Percentiles rank a stretch among this genome's conserved stretches.
phyloP scores from a whole-genome alignment of 2,113 vertebrate genomes.

The Phalacrocorax brasilianus region DNA sequence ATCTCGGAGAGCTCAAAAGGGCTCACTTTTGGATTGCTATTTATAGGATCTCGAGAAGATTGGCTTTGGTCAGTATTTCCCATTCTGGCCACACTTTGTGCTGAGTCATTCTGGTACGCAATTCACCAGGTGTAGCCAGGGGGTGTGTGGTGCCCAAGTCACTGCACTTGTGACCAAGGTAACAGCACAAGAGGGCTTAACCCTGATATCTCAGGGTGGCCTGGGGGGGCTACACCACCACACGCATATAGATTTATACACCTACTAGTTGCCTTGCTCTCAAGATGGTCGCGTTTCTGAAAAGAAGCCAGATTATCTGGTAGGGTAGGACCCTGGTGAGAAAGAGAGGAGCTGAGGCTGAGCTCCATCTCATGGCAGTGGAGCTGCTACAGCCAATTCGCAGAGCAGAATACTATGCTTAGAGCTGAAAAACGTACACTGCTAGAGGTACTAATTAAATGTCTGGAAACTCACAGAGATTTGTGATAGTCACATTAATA shows the following conservation, averaged over 20 bases:
- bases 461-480: not conserved
- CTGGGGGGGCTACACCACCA: too few species aligned
- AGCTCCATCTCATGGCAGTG: not conserved
- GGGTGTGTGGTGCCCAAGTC: too few species aligned
- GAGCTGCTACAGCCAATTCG: accelerated
- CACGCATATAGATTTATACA: not conserved
- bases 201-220: too few species aligned
- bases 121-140: too few species aligned
- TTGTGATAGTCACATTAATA: not conserved
- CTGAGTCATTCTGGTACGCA: too few species aligned
- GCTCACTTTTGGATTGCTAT: too few species aligned
- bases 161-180: too few species aligned
- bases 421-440: not conserved
- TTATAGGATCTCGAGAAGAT: too few species aligned
- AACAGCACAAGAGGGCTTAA: too few species aligned
- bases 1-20: too few species aligned
- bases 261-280: not conserved
- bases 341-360: not conserved
- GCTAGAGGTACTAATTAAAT: not conserved
- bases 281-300: not conserved
- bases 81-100: too few species aligned
- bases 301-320: not conserved
- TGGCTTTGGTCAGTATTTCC: too few species aligned
- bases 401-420: not conserved
- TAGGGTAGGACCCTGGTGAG: not conserved